phyloP scores from a whole-genome alignment of 2,113 vertebrate species.

The Cepphus grylle region DNA sequence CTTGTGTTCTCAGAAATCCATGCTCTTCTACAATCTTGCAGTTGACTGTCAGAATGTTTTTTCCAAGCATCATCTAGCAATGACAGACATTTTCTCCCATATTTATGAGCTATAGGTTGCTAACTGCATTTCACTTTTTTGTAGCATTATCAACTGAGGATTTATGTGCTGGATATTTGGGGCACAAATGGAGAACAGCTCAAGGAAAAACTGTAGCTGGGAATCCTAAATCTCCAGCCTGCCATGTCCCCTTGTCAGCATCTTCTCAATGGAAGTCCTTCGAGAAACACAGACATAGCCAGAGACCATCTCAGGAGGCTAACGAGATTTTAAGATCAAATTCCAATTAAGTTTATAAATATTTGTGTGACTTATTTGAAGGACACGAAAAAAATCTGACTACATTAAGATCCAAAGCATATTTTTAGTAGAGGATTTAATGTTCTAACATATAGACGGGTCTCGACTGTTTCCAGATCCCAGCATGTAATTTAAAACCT shows the following conservation, averaged over 20 bases:
- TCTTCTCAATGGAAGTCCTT: background rate
- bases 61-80: background rate
- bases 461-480: background rate
- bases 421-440: background rate
- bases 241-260: background rate
- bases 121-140: background rate
- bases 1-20: background rate
- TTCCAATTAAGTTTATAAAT: background rate
- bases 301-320: background rate
- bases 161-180: background rate
- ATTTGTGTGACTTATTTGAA: background rate
- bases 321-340: background rate
- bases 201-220: background rate
- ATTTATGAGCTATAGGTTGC: background rate
- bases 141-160: background rate
- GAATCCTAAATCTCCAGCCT: background rate
- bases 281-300: background rate
- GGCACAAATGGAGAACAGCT: background rate
- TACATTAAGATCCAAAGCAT: background rate
- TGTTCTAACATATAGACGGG: background rate
- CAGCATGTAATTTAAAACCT: background rate
- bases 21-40: background rate
- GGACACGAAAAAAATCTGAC: background rate
- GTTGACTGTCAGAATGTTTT: background rate
- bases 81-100: background rate